Evolutionary conservation across 2,888 invertebrate genomes (phyloP).

Genomic region (Notocelia uddmanniana): DNA sequence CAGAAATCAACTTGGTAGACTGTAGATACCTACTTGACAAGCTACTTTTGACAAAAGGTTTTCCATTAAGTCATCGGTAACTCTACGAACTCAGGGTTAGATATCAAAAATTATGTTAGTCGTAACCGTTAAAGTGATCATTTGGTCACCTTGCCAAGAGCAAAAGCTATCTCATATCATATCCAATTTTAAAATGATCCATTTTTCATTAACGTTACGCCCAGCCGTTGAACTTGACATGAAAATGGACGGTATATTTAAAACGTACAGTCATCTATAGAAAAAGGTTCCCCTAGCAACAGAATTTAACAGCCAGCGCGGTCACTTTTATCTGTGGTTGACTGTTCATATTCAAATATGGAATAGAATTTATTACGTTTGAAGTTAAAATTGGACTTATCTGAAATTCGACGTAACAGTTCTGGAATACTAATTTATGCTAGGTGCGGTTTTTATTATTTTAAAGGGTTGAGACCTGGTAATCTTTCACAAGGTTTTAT

Average conservation of each 20-base stretch:
- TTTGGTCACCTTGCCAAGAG: neutral
- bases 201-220: neutral
- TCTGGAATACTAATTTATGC: neutral
- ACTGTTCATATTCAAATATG: slow-evolving; percentile 9
- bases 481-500: neutral
- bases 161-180: neutral
- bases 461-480: neutral
- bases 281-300: no score
- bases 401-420: neutral
- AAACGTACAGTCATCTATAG: no score
- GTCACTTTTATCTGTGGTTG: no score
- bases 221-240: neutral
- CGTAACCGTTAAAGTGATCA: no score
- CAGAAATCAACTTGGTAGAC: no score
- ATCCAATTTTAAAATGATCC: neutral
- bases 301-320: no score
- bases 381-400: slow-evolving; percentile 7
- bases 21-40: no score
- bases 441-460: neutral
- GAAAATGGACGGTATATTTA: slow-evolving; percentile 3
- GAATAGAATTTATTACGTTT: slow-evolving; percentile 6
- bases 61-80: no score
- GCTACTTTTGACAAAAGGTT: no score
- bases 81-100: no score
- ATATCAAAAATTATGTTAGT: no score